Conservation (phyloP, 2,113 vertebrate genomes). For the Oreochromis tanganicae region DNA sequence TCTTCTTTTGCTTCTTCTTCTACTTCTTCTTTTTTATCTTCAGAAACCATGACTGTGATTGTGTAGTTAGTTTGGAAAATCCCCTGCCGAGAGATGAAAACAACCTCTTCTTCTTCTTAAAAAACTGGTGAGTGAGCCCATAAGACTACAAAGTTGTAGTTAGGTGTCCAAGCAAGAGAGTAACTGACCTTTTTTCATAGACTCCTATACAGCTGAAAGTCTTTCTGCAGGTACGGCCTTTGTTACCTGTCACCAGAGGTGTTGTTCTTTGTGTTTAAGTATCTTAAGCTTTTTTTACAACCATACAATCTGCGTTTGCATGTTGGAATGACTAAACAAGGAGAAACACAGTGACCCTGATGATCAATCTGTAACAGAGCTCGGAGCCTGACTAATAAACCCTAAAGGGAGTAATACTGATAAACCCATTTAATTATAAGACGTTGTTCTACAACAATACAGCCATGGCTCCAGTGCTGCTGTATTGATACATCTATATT, state of each 20-base stretch:
- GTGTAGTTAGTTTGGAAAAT: background rate
- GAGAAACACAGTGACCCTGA: background rate
- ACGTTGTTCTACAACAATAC: background rate
- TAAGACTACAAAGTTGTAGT: background rate
- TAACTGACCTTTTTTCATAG: background rate
- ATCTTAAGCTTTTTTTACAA: background rate
- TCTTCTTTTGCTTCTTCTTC: background rate
- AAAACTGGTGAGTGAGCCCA: background rate
- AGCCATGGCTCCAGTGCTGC: background rate
- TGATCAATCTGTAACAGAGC: background rate
- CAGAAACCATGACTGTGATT: background rate
- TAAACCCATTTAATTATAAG: background rate
- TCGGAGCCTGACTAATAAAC: background rate
- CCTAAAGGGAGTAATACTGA: background rate
- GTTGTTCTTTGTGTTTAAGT: background rate
- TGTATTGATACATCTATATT: background rate
- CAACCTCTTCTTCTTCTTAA: background rate
- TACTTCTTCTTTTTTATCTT: background rate
- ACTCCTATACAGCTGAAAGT: background rate
- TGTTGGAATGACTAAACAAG: background rate
- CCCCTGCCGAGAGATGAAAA: background rate
- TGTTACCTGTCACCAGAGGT: background rate
- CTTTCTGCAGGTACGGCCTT: background rate
- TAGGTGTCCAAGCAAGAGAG: fast-evolving
- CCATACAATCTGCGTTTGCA: background rate